phyloP scores from a whole-genome alignment of 2,797 vertebrate genomes.

The Rhinichthys osculus region DNA sequence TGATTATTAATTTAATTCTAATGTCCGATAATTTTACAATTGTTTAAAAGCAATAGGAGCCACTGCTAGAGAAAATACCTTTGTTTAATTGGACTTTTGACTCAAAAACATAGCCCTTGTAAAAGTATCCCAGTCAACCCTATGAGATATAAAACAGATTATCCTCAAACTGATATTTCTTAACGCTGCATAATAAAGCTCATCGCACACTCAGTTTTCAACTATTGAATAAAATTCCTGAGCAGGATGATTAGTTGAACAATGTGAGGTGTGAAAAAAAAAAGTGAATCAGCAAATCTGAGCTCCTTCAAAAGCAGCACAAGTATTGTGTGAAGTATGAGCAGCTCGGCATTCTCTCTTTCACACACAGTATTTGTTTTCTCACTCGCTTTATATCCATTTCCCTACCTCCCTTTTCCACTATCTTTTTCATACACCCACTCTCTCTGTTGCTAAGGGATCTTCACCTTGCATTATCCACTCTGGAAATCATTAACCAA shows the following conservation, averaged over 20 bases:
- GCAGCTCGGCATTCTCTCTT: slow-evolving; percentile 26
- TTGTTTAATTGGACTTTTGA: background rate
- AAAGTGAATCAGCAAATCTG: slow-evolving; percentile 35
- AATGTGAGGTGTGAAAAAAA: slow-evolving; percentile 36
- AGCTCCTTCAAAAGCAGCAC: slow-evolving; percentile 27
- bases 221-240: background rate
- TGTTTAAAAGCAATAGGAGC: background rate
- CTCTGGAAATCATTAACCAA: slow-evolving; percentile 47
- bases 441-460: slow-evolving; percentile 50
- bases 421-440: slow-evolving; percentile 42
- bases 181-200: slow-evolving; percentile 13
- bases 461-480: slow-evolving; percentile 47
- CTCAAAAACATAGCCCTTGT: background rate
- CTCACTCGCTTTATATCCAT: slow-evolving; percentile 28
- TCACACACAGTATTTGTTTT: slow-evolving; percentile 23
- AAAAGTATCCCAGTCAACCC: background rate
- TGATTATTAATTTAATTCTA: background rate
- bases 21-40: background rate
- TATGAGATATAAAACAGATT: background rate
- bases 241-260: slow-evolving; percentile 2
- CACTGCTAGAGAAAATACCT: background rate
- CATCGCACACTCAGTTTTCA: background rate
- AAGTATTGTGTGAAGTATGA: slow-evolving; percentile 35
- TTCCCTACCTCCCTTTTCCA: slow-evolving; percentile 33
- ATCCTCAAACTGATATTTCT: background rate